Evolutionary conservation across 1,140 invertebrate genomes (phyloP), one percentile per base, ranked within the genome.

Genomic region (Apolygus lucorum): DNA sequence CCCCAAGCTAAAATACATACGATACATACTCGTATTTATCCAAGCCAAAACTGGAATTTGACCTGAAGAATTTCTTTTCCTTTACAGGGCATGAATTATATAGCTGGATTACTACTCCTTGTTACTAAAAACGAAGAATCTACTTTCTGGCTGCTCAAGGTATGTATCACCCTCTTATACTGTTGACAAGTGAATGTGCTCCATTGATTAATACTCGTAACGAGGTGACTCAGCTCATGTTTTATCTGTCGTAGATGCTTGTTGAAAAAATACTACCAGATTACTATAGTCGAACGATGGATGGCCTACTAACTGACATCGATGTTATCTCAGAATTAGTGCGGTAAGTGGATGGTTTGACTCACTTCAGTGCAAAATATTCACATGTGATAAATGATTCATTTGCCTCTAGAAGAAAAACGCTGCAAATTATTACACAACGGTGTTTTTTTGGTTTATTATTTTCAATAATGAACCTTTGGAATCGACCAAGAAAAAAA

Each of bases 71-170:
- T n/a, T 65, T 65, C 2, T 64, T 26, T 68, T 59, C 11, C 13
- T 28, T 64, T 63, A 29, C 75, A 88, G 86, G 94, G 94, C 54
- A 79, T 96, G 52, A 96, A 96, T 81, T 96, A 95, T 76, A 92
- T 96, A 75, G 92, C 91, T 73, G 92, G 91, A 29, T 81, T 96
- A 73, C 79, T 96, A 71, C 77, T 96, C 54, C 78, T 96, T 62
- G 86, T 92, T 27, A 91, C 93, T 26, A 91, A 93, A 79, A 88
- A 86, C 81, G 93, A 96, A 81, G 92, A 96, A 78, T 88, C 85
- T 72, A 87, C 91, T 34, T 96, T 96, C 82, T 96, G 94, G 94
- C 80, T 96, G 66, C 78, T 96, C 13, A 92, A 93, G 81, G 85
- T 88, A 26, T 65, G 54, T 49, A n/a, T n/a, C 34, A 42, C 34